Conservation (phyloP, 1,140 invertebrate species). For the Oscheius sp. region DNA sequence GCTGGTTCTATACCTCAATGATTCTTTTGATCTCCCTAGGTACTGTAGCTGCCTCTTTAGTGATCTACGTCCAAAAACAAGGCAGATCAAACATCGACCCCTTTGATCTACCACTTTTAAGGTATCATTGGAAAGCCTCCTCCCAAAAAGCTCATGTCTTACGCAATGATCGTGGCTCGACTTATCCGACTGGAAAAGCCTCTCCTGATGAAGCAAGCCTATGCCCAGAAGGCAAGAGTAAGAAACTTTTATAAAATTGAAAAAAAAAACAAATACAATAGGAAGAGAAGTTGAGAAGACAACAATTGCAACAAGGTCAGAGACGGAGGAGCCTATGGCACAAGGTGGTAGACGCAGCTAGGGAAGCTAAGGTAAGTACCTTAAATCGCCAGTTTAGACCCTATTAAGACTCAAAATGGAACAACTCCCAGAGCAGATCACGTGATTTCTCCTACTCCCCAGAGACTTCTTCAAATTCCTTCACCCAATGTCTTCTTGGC, state of each 20-base stretch:
- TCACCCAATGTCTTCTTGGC: too few species aligned
- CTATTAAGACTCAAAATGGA: too few species aligned
- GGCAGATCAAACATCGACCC: neutral
- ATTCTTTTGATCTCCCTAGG: conserved; percentile 38
- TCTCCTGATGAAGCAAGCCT: conserved; percentile 53
- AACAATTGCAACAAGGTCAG: conserved; percentile 8
- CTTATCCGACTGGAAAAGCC: conserved; percentile 53
- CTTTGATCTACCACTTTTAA: conserved; percentile 9
- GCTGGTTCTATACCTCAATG: conserved; percentile 42
- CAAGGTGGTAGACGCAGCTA: conserved; percentile 9
- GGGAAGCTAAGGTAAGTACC: too few species aligned
- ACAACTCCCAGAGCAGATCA: too few species aligned
- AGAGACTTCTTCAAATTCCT: too few species aligned
- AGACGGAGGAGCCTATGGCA: conserved; percentile 25
- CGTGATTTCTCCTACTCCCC: too few species aligned
- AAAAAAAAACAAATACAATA: neutral
- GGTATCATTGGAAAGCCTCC: conserved; percentile 26
- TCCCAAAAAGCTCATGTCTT: conserved; percentile 19
- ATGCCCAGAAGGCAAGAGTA: conserved; percentile 36
- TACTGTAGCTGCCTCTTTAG: conserved; percentile 33
- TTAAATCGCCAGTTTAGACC: too few species aligned
- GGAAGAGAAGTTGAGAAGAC: conserved; percentile 23
- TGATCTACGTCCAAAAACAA: conserved; percentile 40
- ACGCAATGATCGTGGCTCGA: conserved; percentile 18
- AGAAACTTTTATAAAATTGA: neutral